These are phyloP conservation scores for Xanthostigma xanthostigma DNA, from an alignment of 2,888 invertebrate species.

Conservation along the genomic window DNA sequence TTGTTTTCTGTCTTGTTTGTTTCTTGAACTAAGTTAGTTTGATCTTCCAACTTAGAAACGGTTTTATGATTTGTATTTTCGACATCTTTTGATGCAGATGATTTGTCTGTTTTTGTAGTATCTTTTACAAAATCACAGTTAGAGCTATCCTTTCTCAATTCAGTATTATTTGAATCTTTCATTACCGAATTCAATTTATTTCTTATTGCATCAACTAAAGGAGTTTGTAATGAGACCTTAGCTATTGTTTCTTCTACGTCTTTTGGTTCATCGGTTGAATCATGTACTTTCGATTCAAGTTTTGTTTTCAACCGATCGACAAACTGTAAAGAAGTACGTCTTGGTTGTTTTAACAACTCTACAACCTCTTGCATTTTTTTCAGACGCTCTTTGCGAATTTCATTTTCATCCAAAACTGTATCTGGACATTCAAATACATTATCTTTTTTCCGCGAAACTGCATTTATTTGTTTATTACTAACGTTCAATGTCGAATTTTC, in stretches of 20 bases:
- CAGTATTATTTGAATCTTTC: no score
- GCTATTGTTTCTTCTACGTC: slow-evolving; percentile 13
- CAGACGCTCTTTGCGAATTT: slow-evolving; percentile 31
- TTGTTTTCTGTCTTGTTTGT: no score
- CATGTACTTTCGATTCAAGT: slow-evolving; percentile 2
- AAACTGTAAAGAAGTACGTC: slow-evolving; percentile 20
- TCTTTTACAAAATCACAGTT: no score
- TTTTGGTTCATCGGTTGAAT: not conserved
- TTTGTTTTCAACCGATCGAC: slow-evolving; percentile 15
- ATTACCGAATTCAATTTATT: no score
- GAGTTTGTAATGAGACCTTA: slow-evolving; percentile 9
- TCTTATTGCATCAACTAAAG: no score
- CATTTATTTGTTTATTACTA: not conserved
- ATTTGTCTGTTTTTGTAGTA: no score
- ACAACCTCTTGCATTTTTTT: slow-evolving; percentile 34
- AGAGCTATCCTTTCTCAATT: no score
- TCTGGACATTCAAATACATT: slow-evolving; percentile 18
- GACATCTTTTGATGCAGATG: no score
- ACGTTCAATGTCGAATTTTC: no score
- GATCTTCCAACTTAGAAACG: no score
- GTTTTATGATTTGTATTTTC: no score
- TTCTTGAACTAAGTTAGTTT: no score
- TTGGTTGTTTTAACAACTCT: slow-evolving; percentile 19
- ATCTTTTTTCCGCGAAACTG: not conserved
- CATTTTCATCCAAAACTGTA: slow-evolving; percentile 28